These are phyloP conservation scores for Leptinotarsa defecta DNA, from an alignment of 1,140 invertebrate genomes.

Conservation along the genomic window DNA sequence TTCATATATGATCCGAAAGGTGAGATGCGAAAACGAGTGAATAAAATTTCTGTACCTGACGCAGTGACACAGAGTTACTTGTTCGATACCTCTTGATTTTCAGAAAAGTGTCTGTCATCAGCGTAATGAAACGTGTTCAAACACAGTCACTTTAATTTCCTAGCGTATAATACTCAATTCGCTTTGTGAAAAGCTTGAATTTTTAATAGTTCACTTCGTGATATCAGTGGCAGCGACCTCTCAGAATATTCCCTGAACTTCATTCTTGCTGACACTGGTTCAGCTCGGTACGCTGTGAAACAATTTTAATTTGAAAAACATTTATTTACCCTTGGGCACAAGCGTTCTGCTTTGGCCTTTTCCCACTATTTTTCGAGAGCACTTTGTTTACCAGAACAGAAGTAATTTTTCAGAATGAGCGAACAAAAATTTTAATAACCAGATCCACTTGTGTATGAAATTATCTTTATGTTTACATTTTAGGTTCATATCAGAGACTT, in stretches of 20 bases:
- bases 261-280: not conserved
- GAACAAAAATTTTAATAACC: slow-evolving; percentile 41
- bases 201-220: not conserved
- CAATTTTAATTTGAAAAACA: slow-evolving; percentile 39
- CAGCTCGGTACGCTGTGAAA: slow-evolving; percentile 17
- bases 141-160: not conserved
- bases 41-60: no score
- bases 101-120: not conserved
- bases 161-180: not conserved
- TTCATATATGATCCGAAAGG: no score
- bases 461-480: slow-evolving; percentile 37
- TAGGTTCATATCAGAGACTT: slow-evolving; percentile 27
- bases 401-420: slow-evolving; percentile 38
- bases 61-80: no score
- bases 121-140: not conserved
- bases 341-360: slow-evolving; percentile 29
- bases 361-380: slow-evolving; percentile 30
- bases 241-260: slow-evolving; percentile 2
- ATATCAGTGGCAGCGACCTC: not conserved
- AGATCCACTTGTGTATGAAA: slow-evolving; percentile 39
- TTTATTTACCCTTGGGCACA: slow-evolving; percentile 34
- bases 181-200: not conserved
- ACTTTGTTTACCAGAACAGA: slow-evolving; percentile 40
- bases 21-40: no score
- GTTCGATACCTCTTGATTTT: not conserved